phyloP scores from a whole-genome alignment of 2,797 vertebrate species.

The Varecia variegata region DNA sequence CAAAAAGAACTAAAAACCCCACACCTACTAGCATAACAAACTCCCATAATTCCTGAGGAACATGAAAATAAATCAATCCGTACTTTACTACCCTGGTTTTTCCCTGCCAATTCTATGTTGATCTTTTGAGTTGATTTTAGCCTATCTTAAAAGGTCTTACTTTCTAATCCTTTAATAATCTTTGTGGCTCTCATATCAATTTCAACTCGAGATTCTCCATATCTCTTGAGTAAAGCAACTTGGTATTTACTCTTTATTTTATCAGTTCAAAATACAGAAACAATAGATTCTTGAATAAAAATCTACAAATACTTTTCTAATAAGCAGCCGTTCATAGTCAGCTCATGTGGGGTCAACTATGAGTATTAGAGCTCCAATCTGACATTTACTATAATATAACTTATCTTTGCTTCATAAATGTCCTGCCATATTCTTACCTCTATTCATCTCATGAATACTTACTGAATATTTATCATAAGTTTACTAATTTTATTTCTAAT shows the following conservation, averaged over 20 bases:
- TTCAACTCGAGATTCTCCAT: not conserved
- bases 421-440: not conserved
- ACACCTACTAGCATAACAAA: not conserved
- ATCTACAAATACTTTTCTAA: not conserved
- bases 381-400: not conserved
- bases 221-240: constrained; percentile 25
- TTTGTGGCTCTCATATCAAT: not conserved
- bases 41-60: not conserved
- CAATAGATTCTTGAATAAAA: not conserved
- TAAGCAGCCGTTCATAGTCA: not conserved
- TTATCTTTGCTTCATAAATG: not conserved
- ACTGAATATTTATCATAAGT: not conserved
- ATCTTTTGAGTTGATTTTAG: not conserved
- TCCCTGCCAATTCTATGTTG: not conserved
- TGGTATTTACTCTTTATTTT: not conserved
- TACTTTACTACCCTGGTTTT: not conserved
- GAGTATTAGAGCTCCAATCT: not conserved
- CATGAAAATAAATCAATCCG: not conserved
- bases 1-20: not conserved
- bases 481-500: constrained; percentile 28
- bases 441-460: not conserved
- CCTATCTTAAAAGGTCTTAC: constrained; percentile 27
- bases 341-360: not conserved
- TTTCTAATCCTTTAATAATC: not conserved
- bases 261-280: not conserved